phyloP scores from a whole-genome alignment of 2,797 vertebrate species.

The Acanthiza pusilla region DNA sequence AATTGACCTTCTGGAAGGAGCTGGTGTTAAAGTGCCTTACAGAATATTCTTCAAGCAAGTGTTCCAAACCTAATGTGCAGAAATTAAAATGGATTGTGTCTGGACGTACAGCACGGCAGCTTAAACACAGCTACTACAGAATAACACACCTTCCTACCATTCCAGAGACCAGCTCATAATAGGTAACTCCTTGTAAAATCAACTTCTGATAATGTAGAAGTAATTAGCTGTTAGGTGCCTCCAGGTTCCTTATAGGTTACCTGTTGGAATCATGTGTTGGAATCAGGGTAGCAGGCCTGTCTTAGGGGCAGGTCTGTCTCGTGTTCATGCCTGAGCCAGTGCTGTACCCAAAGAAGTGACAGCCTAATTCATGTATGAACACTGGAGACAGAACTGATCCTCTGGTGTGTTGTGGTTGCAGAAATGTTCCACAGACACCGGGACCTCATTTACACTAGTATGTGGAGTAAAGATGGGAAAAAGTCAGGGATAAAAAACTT shows the following conservation, averaged over 20 bases:
- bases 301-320: background rate
- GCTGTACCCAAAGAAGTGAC: background rate
- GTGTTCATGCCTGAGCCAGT: background rate
- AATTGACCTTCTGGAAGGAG: constrained; percentile 86
- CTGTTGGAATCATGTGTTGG: background rate
- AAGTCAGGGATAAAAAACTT: background rate
- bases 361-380: background rate
- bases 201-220: background rate
- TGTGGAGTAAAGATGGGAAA: background rate
- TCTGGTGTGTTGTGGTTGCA: background rate
- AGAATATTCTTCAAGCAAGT: constrained; percentile 91
- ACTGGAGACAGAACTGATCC: background rate
- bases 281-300: background rate
- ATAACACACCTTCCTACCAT: constrained; percentile 95
- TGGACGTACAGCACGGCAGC: constrained; percentile 88
- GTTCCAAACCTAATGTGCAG: constrained; percentile 86
- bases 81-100: constrained; percentile 96
- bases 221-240: background rate
- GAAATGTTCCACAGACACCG: background rate
- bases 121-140: constrained; percentile 94
- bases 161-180: constrained; percentile 84
- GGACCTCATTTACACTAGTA: background rate
- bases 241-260: background rate
- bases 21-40: constrained; percentile 89
- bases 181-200: constrained; percentile 20